These are phyloP conservation scores for Venturia canescens DNA, from an alignment of 1,140 invertebrate species.

Conservation along the genomic window DNA sequence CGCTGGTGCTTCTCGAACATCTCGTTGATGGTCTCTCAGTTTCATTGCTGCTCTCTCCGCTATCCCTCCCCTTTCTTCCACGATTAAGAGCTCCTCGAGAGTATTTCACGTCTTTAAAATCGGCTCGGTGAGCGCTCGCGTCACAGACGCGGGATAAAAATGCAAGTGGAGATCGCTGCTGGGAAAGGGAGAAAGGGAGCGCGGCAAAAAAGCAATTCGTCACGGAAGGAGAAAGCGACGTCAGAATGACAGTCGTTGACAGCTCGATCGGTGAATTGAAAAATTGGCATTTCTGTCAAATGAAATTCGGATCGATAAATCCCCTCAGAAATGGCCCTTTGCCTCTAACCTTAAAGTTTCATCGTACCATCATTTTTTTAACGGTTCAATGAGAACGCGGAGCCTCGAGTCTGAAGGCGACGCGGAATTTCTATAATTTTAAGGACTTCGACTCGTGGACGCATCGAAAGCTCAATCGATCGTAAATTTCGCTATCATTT, in stretches of 20 bases:
- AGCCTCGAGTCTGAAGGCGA: too few species aligned
- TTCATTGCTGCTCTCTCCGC: conserved; percentile 23
- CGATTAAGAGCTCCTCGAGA: conserved; percentile 24
- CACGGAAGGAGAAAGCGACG: not conserved
- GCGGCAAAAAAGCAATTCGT: not conserved
- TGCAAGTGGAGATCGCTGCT: not conserved
- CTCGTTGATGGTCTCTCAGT: conserved; percentile 33
- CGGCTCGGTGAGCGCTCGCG: not conserved
- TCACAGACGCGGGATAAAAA: not conserved
- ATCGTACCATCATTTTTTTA: too few species aligned
- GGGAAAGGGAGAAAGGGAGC: not conserved
- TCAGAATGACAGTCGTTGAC: conserved; percentile 8
- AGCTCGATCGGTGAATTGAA: not conserved
- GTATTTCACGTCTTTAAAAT: conserved; percentile 27
- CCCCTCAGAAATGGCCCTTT: too few species aligned
- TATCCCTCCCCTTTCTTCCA: not conserved
- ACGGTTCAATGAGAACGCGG: too few species aligned
- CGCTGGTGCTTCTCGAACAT: conserved; percentile 40
- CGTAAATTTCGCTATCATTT: too few species aligned
- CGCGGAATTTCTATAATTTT: too few species aligned
- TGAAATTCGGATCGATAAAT: too few species aligned
- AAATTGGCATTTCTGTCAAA: not conserved
- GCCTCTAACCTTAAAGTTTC: too few species aligned
- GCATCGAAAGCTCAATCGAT: too few species aligned
- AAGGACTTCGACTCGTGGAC: too few species aligned